phyloP scores from a whole-genome alignment of 2,113 vertebrate genomes.

The Platichthys flesus region DNA sequence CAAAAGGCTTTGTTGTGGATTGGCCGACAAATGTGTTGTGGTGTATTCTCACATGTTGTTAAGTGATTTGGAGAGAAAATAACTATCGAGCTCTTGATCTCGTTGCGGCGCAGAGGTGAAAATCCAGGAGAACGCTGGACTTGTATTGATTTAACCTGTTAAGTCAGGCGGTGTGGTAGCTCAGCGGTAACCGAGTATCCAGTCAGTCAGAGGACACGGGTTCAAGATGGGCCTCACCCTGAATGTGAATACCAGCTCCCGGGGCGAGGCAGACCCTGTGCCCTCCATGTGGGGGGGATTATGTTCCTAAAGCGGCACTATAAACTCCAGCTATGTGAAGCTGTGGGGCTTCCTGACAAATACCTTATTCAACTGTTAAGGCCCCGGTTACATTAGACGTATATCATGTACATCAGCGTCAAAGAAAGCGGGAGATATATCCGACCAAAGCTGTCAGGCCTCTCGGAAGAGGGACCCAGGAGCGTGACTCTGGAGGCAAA shows the following conservation, averaged over 20 bases:
- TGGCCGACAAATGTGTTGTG: not conserved
- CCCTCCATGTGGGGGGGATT: slow-evolving; percentile 8
- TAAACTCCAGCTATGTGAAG: slow-evolving; percentile 18
- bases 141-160: slow-evolving; percentile 48
- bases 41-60: slow-evolving; percentile 17
- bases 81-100: slow-evolving; percentile 32
- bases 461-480: not conserved
- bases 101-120: not conserved
- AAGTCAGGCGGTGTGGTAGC: slow-evolving; percentile 28
- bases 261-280: slow-evolving; percentile 24
- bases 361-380: not conserved
- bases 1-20: not conserved
- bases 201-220: slow-evolving; percentile 6
- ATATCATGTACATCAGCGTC: slow-evolving; percentile 36
- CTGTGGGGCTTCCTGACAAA: slow-evolving; percentile 15
- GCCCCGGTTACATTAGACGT: not conserved
- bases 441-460: not conserved
- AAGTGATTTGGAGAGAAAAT: slow-evolving; percentile 19
- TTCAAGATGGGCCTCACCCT: slow-evolving; percentile 29
- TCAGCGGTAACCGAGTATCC: slow-evolving; percentile 21
- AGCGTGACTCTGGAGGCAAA: not conserved
- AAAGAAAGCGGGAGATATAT: slow-evolving; percentile 35
- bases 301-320: not conserved
- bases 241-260: slow-evolving; percentile 37
- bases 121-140: slow-evolving; percentile 10